phyloP scores from a whole-genome alignment of 2,888 invertebrate genomes.

The Epirrhoe tristata region DNA sequence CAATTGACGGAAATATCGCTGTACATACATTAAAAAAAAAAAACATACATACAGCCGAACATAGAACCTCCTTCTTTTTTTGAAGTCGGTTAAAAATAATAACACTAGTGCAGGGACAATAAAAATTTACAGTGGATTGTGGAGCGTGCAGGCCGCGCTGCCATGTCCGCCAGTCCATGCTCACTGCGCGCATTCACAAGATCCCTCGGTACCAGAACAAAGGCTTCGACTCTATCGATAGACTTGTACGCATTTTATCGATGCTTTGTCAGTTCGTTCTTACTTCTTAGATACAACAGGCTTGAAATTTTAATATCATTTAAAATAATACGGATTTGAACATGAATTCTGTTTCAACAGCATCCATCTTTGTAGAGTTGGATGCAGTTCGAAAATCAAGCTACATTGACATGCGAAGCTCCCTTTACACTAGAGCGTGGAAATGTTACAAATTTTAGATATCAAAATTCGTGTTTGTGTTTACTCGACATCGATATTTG shows the following conservation, averaged over 20 bases:
- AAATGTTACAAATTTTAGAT: conserved; percentile 4
- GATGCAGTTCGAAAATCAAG: neutral
- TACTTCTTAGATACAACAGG: neutral
- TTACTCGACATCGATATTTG: conserved; percentile 28
- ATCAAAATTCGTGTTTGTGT: conserved; percentile 19
- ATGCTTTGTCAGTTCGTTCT: too few relatives aligned
- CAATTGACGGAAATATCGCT: too few relatives aligned
- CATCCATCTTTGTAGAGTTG: neutral
- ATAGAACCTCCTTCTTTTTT: too few relatives aligned
- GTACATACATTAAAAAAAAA: too few relatives aligned
- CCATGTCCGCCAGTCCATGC: neutral
- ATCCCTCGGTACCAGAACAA: conserved; percentile 27
- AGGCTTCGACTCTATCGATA: conserved; percentile 19
- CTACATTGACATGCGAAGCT: neutral
- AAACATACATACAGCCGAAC: too few relatives aligned
- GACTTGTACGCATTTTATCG: conserved; percentile 8
- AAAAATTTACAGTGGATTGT: conserved; percentile 32
- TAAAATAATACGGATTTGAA: neutral
- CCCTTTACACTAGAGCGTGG: neutral
- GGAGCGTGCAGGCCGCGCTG: neutral
- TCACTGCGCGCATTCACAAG: conserved; percentile 7
- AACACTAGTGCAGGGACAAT: conserved; percentile 8
- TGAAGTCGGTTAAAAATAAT: too few relatives aligned
- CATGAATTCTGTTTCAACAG: neutral
- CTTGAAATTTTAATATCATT: neutral